Percentiles rank a stretch among this genome's conserved stretches.
phyloP scores from a whole-genome alignment of 2,113 vertebrate species.

The Carassius auratus region DNA sequence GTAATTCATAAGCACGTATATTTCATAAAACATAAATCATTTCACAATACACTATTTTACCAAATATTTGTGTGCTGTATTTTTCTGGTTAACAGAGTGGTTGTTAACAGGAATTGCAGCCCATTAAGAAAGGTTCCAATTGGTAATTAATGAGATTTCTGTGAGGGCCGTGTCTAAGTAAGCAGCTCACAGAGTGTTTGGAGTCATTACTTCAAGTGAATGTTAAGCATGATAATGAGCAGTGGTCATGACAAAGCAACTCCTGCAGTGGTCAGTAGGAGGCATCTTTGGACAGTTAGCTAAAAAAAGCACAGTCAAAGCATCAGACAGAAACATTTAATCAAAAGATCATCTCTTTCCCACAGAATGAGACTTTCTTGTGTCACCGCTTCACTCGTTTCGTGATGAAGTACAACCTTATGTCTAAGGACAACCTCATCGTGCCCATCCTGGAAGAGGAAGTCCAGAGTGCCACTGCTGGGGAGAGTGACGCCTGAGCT shows the following conservation, averaged over 20 bases:
- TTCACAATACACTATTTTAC: not conserved
- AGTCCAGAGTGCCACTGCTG: slow-evolving; percentile 91
- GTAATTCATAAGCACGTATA: not conserved
- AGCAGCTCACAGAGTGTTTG: not conserved
- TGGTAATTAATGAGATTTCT: not conserved
- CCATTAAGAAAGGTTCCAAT: not conserved
- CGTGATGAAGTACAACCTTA: slow-evolving; percentile 99
- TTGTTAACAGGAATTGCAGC: not conserved
- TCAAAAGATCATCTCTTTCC: slow-evolving; percentile 5
- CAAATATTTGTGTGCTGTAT: not conserved
- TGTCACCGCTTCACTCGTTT: slow-evolving; percentile 99
- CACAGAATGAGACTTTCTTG: slow-evolving; percentile 95
- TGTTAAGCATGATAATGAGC: not conserved
- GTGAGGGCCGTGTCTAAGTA: not conserved
- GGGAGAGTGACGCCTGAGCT: slow-evolving; percentile 93
- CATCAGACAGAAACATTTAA: not conserved
- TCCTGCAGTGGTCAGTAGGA: slow-evolving; percentile 36
- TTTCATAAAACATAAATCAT: not conserved
- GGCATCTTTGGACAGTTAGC: slow-evolving; percentile 30
- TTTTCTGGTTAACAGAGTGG: not conserved
- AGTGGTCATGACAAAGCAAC: not conserved
- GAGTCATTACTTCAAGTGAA: not conserved
- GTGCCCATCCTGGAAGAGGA: slow-evolving; percentile 99
- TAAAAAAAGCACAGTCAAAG: not conserved
- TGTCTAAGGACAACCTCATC: slow-evolving; percentile 99